phyloP scores from a whole-genome alignment of 2,888 invertebrate genomes.

The Rhamnusium bicolor region DNA sequence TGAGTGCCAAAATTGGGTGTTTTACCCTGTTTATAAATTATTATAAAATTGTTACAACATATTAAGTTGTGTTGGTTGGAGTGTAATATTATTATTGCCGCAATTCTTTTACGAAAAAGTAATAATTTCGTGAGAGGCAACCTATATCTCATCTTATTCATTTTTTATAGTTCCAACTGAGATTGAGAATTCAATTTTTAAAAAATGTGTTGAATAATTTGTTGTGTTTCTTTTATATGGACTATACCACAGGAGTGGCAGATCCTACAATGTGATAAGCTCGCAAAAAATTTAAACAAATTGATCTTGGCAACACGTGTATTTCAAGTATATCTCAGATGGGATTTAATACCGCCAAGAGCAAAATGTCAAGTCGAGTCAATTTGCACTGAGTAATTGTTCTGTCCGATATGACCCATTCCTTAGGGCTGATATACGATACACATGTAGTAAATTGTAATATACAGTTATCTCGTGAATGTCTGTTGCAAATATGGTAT shows the following conservation, averaged over 20 bases:
- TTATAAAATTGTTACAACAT: no score
- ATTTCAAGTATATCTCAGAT: conserved; percentile 14
- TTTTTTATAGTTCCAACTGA: no score
- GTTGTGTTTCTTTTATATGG: background rate
- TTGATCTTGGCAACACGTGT: background rate
- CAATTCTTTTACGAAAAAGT: no score
- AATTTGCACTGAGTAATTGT: conserved; percentile 52
- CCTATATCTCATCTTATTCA: no score
- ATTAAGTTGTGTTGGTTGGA: no score
- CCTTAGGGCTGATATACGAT: conserved; percentile 55
- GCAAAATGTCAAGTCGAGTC: conserved; percentile 31
- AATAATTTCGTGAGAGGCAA: no score
- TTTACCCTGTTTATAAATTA: no score
- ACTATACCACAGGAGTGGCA: background rate
- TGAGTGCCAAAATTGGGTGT: no score
- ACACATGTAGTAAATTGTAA: conserved; percentile 50
- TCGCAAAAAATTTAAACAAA: background rate
- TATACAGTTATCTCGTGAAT: conserved; percentile 50
- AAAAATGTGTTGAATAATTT: background rate
- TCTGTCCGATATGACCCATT: conserved; percentile 52
- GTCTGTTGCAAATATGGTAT: conserved; percentile 39
- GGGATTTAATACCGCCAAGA: conserved; percentile 36
- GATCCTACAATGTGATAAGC: background rate
- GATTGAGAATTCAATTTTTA: no score
- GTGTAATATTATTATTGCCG: no score